A percentile compares a stretch with the other conserved stretches of the same genome.
These are phyloP conservation scores for Pan paniscus DNA, from an alignment of 2,113 vertebrate genomes.

Conservation along the genomic window DNA sequence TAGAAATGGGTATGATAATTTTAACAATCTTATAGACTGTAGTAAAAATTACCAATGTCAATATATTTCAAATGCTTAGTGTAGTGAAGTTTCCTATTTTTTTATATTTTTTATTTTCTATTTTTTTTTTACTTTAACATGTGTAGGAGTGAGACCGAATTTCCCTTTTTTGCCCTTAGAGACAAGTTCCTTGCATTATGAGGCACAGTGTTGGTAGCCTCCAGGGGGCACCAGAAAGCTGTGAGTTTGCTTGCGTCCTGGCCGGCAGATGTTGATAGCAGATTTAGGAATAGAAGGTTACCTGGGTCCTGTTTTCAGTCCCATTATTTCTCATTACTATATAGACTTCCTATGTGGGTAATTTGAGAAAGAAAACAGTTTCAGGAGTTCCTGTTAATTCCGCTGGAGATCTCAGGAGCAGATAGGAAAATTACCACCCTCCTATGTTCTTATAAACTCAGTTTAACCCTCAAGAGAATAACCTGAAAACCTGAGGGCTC, in stretches of 20 bases:
- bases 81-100: not conserved
- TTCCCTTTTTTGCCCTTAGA: not conserved
- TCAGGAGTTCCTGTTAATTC: slow-evolving; percentile 1
- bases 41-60: not conserved
- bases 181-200: not conserved
- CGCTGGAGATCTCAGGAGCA: not conserved
- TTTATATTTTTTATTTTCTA: not conserved
- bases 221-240: slow-evolving; percentile 4
- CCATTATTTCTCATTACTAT: not conserved
- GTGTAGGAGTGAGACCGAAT: not conserved
- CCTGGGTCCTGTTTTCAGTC: not conserved
- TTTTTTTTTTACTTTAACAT: not conserved
- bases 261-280: not conserved
- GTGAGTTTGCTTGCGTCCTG: not conserved
- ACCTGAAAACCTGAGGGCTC: not conserved
- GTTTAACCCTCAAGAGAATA: not conserved
- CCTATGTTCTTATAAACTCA: not conserved
- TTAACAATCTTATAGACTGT: not conserved
- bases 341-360: not conserved
- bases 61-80: not conserved
- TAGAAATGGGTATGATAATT: not conserved
- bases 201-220: not conserved
- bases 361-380: slow-evolving; percentile 10
- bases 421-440: slow-evolving; percentile 14
- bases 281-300: not conserved